phyloP scores from a whole-genome alignment of 1,140 invertebrate genomes.

The Bombus difficillimus region DNA sequence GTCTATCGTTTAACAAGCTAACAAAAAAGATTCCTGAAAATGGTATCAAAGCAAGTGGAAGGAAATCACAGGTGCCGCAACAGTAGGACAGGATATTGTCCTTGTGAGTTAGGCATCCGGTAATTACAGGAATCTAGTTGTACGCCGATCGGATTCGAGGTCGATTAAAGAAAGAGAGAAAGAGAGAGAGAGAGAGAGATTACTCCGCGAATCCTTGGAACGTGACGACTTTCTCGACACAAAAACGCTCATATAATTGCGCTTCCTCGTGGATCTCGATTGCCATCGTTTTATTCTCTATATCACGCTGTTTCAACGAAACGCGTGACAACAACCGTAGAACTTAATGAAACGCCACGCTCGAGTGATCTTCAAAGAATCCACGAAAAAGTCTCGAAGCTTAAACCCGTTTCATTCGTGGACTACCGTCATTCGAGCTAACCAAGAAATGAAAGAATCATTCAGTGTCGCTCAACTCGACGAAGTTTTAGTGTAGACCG shows the following conservation, averaged over 20 bases:
- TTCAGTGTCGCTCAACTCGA: slow-evolving; percentile 20
- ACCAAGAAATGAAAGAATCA: slow-evolving; percentile 16
- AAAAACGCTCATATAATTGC: slow-evolving; percentile 3
- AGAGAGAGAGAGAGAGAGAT: neutral
- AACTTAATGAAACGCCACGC: slow-evolving; percentile 40
- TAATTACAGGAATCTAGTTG: slow-evolving; percentile 54
- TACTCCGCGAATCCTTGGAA: slow-evolving; percentile 1
- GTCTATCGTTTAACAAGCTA: neutral
- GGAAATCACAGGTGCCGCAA: neutral
- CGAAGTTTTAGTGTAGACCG: neutral
- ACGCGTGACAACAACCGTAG: neutral
- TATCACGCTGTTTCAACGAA: neutral
- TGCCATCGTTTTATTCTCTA: neutral
- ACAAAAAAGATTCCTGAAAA: neutral
- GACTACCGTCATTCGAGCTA: neutral
- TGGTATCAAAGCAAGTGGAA: neutral
- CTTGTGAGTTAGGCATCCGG: slow-evolving; percentile 48
- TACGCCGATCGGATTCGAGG: slow-evolving; percentile 27
- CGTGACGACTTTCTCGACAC: slow-evolving; percentile 12
- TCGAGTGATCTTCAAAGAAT: slow-evolving; percentile 18
- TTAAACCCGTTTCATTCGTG: slow-evolving; percentile 30
- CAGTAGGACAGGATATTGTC: neutral
- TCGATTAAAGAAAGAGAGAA: slow-evolving; percentile 18
- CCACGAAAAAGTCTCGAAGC: slow-evolving; percentile 28
- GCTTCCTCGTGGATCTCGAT: neutral